Evolutionary conservation across 1,140 invertebrate species (phyloP).

Genomic region (Muscidifurax raptorellus): DNA sequence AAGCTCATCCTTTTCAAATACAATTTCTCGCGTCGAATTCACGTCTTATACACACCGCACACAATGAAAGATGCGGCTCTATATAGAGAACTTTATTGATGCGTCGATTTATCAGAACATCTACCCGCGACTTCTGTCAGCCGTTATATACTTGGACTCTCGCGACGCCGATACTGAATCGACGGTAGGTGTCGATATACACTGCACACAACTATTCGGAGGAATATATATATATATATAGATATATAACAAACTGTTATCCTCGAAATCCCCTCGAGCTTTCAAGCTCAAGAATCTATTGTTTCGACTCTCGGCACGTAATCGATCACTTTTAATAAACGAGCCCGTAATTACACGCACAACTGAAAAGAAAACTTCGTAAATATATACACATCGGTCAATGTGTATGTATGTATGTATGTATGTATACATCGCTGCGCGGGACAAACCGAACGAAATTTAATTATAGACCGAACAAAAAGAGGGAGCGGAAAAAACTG

Average conservation of each 20-base stretch:
- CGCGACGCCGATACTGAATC: too few species aligned
- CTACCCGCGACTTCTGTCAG: neutral
- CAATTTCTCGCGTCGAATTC: neutral
- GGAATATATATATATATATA: too few species aligned
- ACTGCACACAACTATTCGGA: too few species aligned
- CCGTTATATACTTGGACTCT: too few species aligned
- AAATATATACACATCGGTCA: neutral
- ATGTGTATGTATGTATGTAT: neutral
- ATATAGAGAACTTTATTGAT: neutral
- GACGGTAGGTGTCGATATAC: neutral
- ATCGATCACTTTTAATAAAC: neutral
- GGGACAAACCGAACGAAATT: conserved; percentile 31
- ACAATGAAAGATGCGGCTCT: neutral
- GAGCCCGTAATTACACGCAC: too few species aligned
- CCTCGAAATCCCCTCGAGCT: too few species aligned
- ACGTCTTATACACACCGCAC: neutral
- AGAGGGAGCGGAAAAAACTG: neutral
- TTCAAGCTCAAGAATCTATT: too few species aligned
- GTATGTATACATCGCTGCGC: neutral
- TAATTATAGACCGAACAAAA: conserved; percentile 14
- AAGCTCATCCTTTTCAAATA: neutral
- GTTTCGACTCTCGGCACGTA: too few species aligned
- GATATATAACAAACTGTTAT: too few species aligned
- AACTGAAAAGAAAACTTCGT: neutral
- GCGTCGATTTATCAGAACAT: neutral